These are phyloP conservation scores for Temnothorax curvispinosus DNA, from an alignment of 1,140 invertebrate genomes.

Conservation along the genomic window DNA sequence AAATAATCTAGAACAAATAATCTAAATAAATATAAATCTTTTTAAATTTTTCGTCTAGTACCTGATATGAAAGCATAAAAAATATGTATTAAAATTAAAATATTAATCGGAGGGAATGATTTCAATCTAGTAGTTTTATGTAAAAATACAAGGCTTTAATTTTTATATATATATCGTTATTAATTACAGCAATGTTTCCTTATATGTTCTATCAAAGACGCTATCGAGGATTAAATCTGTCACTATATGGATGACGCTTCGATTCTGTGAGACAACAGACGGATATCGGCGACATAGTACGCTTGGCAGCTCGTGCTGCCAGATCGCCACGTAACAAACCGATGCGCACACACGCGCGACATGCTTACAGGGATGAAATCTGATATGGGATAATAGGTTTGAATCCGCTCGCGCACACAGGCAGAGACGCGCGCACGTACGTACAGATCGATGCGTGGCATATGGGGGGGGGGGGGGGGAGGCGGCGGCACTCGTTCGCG, in stretches of 20 bases:
- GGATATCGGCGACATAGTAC: conserved; percentile 23
- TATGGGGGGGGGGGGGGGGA: too few relatives aligned
- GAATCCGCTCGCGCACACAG: conserved; percentile 9
- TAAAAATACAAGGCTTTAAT: not conserved
- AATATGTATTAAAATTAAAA: not conserved
- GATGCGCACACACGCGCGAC: conserved; percentile 33
- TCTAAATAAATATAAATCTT: not conserved
- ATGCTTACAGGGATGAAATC: conserved; percentile 40
- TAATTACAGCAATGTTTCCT: conserved; percentile 7
- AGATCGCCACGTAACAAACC: conserved; percentile 39
- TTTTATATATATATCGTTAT: not conserved
- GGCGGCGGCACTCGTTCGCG: not conserved
- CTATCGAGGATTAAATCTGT: not conserved
- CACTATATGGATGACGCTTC: not conserved
- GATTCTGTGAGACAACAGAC: not conserved
- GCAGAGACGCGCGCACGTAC: not conserved
- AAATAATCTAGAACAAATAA: too few relatives aligned
- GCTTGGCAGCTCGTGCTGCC: conserved; percentile 19
- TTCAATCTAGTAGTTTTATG: not conserved
- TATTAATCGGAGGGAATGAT: not conserved
- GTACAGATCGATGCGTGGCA: not conserved
- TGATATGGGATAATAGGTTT: conserved; percentile 52
- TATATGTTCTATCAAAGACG: not conserved
- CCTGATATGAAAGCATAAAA: not conserved
- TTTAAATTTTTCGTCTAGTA: not conserved